Evolutionary conservation across 2,113 vertebrate genomes (phyloP), one percentile per base, ranked within the genome.

Genomic region (Ellobius talpinus): DNA sequence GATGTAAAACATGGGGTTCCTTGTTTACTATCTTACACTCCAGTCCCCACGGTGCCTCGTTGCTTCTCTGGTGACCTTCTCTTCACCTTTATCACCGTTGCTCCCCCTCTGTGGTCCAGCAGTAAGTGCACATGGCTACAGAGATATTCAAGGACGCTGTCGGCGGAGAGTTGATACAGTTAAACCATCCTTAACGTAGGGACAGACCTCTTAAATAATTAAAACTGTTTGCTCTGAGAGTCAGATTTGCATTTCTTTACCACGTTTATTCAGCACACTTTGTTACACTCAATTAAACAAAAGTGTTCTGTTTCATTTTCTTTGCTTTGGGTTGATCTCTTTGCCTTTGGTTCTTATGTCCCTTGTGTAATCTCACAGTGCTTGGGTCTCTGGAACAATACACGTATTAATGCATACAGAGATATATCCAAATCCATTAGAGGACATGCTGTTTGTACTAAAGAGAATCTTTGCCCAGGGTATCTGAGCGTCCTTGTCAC

Each of bases 261-360:
- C 93, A 91, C 95, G 97, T 97, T 98, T 97, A 97, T 97, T 95
- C 97, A 97, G 95, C 92, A 97, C 82, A 98, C 93, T 97, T 97
- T 97, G 98, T 98, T 98, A 97, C 97, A 97, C 96, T 98, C 98
- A 95, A 98, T 97, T 97, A 98, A 98, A 96, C 92, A 92, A 95
- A 97, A 97, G 95, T 97, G 97, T 96, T 97, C 94, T 96, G 94
- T 98, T 97, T 97, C 96, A 96, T 97, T 98, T 97, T 98, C 97
- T 97, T 96, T 93, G 95, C 96, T 97, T 91, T 1, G 39, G 96
- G 96, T 97, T 95, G 94, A 96, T 97, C 96, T 87, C 96, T 97
- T 96, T 97, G 96, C 93, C 86, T 97, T 97, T 97, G 96, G 93
- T 97, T 97, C 96, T 91, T 87, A 93, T 45, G 86, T 31, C 95